Percentiles rank a stretch among this genome's conserved stretches.
Evolutionary conservation across 2,888 invertebrate genomes (phyloP).

Genomic region (Machimus rusticus): DNA sequence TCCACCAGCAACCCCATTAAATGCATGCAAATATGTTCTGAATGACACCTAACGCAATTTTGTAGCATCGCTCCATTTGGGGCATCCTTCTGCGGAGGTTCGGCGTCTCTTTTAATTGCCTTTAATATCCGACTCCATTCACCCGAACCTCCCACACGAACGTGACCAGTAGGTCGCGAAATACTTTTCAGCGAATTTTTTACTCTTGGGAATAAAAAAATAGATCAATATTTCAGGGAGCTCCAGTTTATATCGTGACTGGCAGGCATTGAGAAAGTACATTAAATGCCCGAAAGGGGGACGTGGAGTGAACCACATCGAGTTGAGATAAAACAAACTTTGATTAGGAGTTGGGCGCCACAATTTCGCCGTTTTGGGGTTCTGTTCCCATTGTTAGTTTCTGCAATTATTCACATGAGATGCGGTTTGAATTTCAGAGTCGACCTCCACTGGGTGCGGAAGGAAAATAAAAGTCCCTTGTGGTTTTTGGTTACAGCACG

Average conservation of each 20-base stretch:
- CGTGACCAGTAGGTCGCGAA: neutral
- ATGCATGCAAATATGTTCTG: neutral
- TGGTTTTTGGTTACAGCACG: neutral
- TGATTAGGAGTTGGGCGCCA: neutral
- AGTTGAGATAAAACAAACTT: neutral
- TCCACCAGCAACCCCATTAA: neutral
- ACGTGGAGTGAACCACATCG: neutral
- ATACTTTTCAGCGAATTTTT: neutral
- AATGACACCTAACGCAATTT: neutral
- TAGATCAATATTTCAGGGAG: neutral
- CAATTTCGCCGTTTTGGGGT: neutral
- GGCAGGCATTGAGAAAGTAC: neutral
- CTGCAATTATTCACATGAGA: neutral
- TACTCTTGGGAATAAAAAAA: neutral
- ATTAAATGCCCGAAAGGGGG: neutral
- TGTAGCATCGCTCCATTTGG: neutral
- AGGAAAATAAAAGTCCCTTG: neutral
- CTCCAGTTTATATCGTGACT: neutral
- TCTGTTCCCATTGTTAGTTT: neutral
- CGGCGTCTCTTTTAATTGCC: neutral
- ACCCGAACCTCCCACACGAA: neutral
- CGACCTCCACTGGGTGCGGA: neutral
- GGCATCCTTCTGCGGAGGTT: neutral
- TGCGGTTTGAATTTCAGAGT: neutral
- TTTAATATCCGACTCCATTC: neutral